A percentile compares a stretch with the other conserved stretches of the same genome.
These are phyloP conservation scores for Bombus terrestris DNA, from an alignment of 1,140 invertebrate genomes.

Conservation along the genomic window DNA sequence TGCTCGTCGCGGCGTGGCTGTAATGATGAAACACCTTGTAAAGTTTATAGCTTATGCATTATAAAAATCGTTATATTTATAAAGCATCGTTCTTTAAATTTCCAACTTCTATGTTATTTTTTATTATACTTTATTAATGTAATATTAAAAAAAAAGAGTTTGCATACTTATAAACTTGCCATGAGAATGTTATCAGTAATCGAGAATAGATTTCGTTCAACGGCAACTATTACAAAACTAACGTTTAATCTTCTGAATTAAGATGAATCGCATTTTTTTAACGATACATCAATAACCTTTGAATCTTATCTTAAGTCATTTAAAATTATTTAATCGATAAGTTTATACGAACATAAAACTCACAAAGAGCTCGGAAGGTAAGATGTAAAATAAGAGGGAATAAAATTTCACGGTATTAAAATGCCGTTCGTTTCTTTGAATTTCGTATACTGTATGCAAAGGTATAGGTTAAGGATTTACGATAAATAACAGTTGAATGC, in stretches of 20 bases:
- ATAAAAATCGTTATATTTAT: too few species aligned
- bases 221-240: neutral
- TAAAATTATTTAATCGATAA: neutral
- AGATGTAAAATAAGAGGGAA: neutral
- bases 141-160: neutral
- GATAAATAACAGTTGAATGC: neutral
- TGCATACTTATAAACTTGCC: neutral
- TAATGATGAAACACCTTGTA: slow-evolving; percentile 17
- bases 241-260: neutral
- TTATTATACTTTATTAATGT: neutral
- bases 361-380: neutral
- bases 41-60: neutral
- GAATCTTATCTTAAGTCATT: neutral
- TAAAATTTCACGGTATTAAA: neutral
- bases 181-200: neutral
- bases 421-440: neutral
- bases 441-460: neutral
- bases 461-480: neutral
- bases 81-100: neutral
- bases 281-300: neutral
- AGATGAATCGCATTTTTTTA: neutral
- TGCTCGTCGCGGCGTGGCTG: slow-evolving; percentile 32
- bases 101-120: too few species aligned
- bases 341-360: neutral
- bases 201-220: neutral